Evolutionary conservation across 2,797 vertebrate species (phyloP), one percentile per base, ranked within the genome.

Genomic region (Delichon dasypus): DNA sequence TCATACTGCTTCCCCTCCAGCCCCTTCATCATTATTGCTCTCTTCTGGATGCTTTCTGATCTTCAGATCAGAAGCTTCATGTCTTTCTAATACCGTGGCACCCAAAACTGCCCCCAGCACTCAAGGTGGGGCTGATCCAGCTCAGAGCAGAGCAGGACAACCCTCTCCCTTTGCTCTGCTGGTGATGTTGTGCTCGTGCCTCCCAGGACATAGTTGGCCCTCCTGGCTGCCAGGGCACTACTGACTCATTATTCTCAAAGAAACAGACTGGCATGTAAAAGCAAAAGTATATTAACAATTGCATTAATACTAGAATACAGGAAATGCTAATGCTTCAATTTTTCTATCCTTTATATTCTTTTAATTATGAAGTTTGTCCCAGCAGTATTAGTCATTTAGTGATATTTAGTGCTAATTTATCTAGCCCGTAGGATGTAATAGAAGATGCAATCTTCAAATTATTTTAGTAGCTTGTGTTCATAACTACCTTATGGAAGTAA

Each of bases 321-420:
- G 54, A 91, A 57, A 61, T 38, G 15, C 71, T 85, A 92, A 75
- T 76, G 38, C 38, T 93, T 27, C 25, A 10, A 1, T 72, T 82
- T 91, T 88, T 60, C 55, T 70, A 4, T 76, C n/a, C 40, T 89
- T 70, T 81, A 45, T 90, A 18, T 77, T 89, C 58, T 77, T 84
- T 47, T 79, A 79, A 85, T 92, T 79, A 55, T 53, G 17, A 70
- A 76, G 48, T 74, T 91, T 64, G 19, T 77, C 61, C 61, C 54
- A 74, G 45, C 48, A 67, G 72, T 84, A 72, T 88, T 85, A 91
- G 32, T 91, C 57, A 72, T 42, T 38, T 38, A 38, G 38, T 75
- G 50, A 61, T 91, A 77, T 40, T 90, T 86, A 65, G 27, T 77
- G 66, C 50, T 88, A 74, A 80, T 74, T 90, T 90, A 65, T 50